phyloP scores from a whole-genome alignment of 2,113 vertebrate genomes.

The Dinomys branickii region DNA sequence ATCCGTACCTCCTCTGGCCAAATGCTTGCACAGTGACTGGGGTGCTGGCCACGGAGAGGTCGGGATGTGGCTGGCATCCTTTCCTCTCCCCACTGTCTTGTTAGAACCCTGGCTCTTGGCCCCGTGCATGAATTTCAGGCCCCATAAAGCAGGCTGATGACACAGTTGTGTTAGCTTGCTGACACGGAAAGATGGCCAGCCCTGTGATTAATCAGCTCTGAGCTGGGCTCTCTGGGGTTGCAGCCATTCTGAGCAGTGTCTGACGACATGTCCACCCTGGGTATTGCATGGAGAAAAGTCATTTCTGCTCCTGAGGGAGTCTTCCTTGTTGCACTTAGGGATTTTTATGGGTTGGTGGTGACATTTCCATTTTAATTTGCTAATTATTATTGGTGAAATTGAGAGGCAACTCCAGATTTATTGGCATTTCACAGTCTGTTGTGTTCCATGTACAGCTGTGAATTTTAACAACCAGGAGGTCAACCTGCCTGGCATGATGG shows the following conservation, averaged over 20 bases:
- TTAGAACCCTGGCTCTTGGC: not conserved
- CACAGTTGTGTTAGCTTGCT: slow-evolving; percentile 29
- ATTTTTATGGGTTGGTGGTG: slow-evolving; percentile 77
- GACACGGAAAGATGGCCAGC: not conserved
- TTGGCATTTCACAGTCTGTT: slow-evolving; percentile 77
- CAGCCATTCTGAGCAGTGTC: not conserved
- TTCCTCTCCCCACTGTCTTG: not conserved
- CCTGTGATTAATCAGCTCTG: not conserved
- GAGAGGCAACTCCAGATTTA: slow-evolving; percentile 77
- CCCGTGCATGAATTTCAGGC: not conserved
- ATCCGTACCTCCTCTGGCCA: not conserved
- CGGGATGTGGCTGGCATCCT: fast-evolving
- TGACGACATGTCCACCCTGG: not conserved
- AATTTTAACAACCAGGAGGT: slow-evolving; percentile 58
- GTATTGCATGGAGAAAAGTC: slow-evolving; percentile 26
- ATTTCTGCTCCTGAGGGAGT: slow-evolving; percentile 63
- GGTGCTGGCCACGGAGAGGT: not conserved
- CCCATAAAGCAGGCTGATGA: slow-evolving; percentile 65
- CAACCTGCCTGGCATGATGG: fast-evolving
- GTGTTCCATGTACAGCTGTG: slow-evolving; percentile 66
- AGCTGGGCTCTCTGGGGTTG: not conserved
- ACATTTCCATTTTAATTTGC: slow-evolving; percentile 84
- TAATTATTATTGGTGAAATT: slow-evolving; percentile 81
- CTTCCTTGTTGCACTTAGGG: slow-evolving; percentile 55
- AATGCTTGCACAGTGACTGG: not conserved